Evolutionary conservation across 2,888 invertebrate species (phyloP), one percentile per base, ranked within the genome.

Genomic region (Aquatica leii): DNA sequence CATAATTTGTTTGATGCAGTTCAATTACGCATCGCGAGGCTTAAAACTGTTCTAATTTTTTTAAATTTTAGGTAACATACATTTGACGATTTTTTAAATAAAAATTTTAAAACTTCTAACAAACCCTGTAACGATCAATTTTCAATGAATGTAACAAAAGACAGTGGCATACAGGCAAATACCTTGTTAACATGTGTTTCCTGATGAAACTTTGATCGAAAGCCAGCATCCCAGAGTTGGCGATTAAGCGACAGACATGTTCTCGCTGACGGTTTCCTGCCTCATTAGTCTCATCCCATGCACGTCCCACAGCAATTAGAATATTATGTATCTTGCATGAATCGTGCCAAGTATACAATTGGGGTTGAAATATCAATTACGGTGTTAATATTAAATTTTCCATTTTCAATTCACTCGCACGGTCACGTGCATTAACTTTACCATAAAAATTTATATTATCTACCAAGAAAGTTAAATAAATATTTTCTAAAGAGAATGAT

Each of bases 131-230:
- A 17, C 56, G 21, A 56, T 64, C 64, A 60, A 59, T 64, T 56
- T 56, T 64, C 52, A 62, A 70, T 55, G 57, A 65, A 14, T 46
- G 61, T 64, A 64, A 57, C 62, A 59, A 67, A 69, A 73, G 70
- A 70, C 71, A 71, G 41, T 46, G 35, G 52, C 57, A 52, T 59
- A 51, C 59, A 59, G 70, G 69, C 69, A 71, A 74, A 70, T 72
- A 68, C 70, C 71, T 56, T 76, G 76, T 76, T 74, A 73, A 76
- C 76, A 75, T 72, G 74, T 76, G 74, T 76, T 70, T 62, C 63
- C 69, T 69, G 63, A 69, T 72, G 71, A 73, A 74, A 74, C 68
- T 74, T 73, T 73, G 72, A 76, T 76, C 71, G 73, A 70, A 73
- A 69, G 64, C 62, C 59, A 56, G 66, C 59, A 61, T 71, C 65